A percentile compares a stretch with the other conserved stretches of the same genome.
phyloP scores from a whole-genome alignment of 2,113 vertebrate species.

The Phyllostomus discolor region DNA sequence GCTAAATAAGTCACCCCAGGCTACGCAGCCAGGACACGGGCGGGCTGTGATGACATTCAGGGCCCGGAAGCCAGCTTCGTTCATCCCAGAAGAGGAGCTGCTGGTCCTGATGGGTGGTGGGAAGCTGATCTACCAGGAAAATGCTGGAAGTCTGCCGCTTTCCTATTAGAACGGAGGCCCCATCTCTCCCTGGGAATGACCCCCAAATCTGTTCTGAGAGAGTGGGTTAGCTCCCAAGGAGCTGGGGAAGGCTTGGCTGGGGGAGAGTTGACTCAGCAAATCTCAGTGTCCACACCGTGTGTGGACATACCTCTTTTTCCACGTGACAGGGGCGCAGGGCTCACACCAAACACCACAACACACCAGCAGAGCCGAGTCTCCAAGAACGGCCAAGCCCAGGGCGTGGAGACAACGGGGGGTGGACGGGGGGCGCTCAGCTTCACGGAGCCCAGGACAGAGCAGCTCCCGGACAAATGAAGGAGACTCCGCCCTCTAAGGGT shows the following conservation, averaged over 20 bases:
- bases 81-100: neutral
- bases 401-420: neutral
- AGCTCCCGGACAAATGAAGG: neutral
- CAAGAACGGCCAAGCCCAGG: neutral
- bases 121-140: neutral
- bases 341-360: neutral
- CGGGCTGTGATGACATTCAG: neutral
- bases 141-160: neutral
- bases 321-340: neutral
- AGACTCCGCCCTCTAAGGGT: neutral
- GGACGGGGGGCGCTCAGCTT: neutral
- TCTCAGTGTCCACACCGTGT: conserved; percentile 36
- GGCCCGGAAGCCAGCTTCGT: neutral
- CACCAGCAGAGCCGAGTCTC: neutral
- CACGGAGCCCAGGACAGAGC: neutral
- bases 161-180: neutral
- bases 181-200: neutral
- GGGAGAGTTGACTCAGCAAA: conserved; percentile 67
- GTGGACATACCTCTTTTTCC: neutral
- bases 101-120: neutral
- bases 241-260: conserved; percentile 63
- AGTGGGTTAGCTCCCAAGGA: conserved; percentile 56
- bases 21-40: fast-evolving
- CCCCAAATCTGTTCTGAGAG: neutral
- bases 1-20: neutral